Evolutionary conservation across 2,888 invertebrate genomes (phyloP).

Genomic region (Neoascia interrupta): DNA sequence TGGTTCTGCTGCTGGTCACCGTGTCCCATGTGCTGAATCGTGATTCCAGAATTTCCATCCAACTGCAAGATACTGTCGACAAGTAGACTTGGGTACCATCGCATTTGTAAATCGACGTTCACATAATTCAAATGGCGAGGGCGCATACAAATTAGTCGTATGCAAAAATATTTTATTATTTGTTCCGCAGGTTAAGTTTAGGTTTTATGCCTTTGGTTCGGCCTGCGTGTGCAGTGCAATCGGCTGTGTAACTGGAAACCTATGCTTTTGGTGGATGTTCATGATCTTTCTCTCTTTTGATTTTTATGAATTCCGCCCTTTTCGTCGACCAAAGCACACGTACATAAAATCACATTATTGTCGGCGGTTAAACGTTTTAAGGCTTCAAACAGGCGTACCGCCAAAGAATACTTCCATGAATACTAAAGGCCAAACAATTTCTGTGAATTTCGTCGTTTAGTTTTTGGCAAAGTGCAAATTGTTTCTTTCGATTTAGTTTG

Average conservation of each 20-base stretch:
- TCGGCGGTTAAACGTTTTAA: constrained; percentile 50
- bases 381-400: constrained; percentile 55
- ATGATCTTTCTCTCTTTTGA: constrained; percentile 41
- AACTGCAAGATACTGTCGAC: constrained; percentile 7
- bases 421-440: constrained; percentile 56
- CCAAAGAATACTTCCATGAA: constrained; percentile 47
- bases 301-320: constrained; percentile 67
- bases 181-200: constrained; percentile 66
- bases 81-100: constrained; percentile 48
- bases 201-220: constrained; percentile 48
- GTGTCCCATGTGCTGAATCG: constrained; percentile 48
- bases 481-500: constrained; percentile 36
- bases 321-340: constrained; percentile 35
- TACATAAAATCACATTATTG: constrained; percentile 46
- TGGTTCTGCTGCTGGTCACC: constrained; percentile 34
- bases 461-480: constrained; percentile 57
- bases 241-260: constrained; percentile 48
- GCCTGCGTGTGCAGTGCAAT: constrained; percentile 57
- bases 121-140: constrained; percentile 69
- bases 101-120: constrained; percentile 67
- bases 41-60: constrained; percentile 56
- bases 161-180: constrained; percentile 70
- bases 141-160: constrained; percentile 71
- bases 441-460: constrained; percentile 57
- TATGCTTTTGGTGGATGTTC: constrained; percentile 39